Percentiles rank a stretch among this genome's conserved stretches.
Evolutionary conservation across 2,888 invertebrate species (phyloP).

Genomic region (Tipula helvola): DNA sequence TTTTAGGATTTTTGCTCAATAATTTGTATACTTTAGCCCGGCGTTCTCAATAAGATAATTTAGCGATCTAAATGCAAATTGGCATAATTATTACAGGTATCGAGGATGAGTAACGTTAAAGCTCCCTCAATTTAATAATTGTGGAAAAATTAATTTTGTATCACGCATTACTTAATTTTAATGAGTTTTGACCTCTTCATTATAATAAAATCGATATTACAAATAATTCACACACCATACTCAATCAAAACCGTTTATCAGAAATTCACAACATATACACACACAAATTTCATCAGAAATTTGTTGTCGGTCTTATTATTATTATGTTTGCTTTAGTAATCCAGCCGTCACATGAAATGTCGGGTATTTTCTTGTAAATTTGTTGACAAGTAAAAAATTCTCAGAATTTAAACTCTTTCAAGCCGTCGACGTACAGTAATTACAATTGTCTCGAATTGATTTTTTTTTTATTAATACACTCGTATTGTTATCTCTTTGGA

Average conservation of each 20-base stretch:
- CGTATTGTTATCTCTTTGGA: background rate
- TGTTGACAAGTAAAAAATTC: background rate
- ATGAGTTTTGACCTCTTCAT: too few relatives aligned
- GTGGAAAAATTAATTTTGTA: too few relatives aligned
- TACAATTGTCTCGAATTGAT: background rate
- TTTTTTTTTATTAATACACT: background rate
- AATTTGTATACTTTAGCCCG: too few relatives aligned
- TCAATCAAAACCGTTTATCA: background rate
- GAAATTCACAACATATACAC: background rate
- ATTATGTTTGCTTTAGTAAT: background rate
- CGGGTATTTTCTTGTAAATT: background rate
- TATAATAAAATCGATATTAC: too few relatives aligned
- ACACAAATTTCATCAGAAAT: background rate
- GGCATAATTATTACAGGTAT: too few relatives aligned
- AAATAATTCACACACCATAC: background rate
- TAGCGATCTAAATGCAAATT: too few relatives aligned
- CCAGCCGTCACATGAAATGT: background rate
- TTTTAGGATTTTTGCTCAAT: too few relatives aligned
- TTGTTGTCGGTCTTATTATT: background rate
- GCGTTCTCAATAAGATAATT: too few relatives aligned
- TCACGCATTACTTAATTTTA: too few relatives aligned
- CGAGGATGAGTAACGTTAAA: too few relatives aligned
- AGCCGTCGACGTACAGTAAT: background rate
- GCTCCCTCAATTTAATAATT: too few relatives aligned
- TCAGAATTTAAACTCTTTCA: background rate